These are phyloP conservation scores for Habrosyne pyritoides DNA, from an alignment of 2,888 invertebrate species.

Conservation along the genomic window DNA sequence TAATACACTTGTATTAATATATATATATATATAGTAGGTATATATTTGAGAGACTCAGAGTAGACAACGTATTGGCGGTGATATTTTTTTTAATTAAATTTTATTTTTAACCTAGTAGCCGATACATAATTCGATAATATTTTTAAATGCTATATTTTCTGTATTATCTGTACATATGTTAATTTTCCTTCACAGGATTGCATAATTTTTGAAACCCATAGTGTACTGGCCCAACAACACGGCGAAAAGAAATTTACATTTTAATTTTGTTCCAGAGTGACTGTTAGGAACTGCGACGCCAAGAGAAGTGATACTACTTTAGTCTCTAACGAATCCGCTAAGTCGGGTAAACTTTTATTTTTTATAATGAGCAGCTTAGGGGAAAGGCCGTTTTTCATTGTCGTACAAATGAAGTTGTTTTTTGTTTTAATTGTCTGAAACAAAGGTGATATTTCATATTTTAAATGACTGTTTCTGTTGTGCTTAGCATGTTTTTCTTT, in stretches of 20 bases:
- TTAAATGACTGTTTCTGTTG: not conserved
- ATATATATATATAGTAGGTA: no score
- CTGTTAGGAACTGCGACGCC: conserved; percentile 14
- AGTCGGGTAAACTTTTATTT: conserved; percentile 6
- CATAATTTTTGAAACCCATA: conserved; percentile 27
- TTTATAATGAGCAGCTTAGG: not conserved
- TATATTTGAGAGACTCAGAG: no score
- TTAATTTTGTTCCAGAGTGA: conserved; percentile 55
- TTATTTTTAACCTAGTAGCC: no score
- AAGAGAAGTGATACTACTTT: conserved; percentile 3
- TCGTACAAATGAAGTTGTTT: conserved; percentile 4
- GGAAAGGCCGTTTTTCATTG: conserved; percentile 7
- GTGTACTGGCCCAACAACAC: conserved; percentile 13
- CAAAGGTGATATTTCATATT: not conserved
- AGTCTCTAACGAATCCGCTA: conserved; percentile 6
- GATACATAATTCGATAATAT: no score
- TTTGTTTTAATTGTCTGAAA: conserved; percentile 1
- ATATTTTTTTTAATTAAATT: no score
- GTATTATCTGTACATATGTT: conserved; percentile 18
- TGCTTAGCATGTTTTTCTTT: not conserved
- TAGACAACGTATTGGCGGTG: no score
- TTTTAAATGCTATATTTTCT: conserved; percentile 5
- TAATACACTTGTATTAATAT: no score
- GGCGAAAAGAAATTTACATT: conserved; percentile 62
- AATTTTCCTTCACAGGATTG: no score